phyloP scores from a whole-genome alignment of 2,888 invertebrate species.

The Cataglyphis albicans region DNA sequence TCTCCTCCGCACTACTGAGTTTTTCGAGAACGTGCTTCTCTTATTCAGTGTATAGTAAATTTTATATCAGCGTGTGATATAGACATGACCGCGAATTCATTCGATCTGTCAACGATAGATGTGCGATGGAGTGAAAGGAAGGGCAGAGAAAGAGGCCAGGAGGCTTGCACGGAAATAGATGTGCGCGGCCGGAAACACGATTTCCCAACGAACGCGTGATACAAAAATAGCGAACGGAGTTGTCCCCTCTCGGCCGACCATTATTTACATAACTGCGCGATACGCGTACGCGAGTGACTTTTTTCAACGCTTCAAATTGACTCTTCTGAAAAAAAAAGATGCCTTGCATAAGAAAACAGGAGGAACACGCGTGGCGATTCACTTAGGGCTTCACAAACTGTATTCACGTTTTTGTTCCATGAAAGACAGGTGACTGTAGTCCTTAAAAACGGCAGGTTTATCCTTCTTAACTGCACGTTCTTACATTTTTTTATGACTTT shows the following conservation, averaged over 20 bases:
- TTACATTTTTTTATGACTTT: constrained; percentile 26
- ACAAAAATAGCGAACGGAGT: constrained; percentile 77
- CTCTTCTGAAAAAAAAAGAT: not conserved
- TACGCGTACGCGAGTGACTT: constrained; percentile 11
- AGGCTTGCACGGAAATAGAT: constrained; percentile 75
- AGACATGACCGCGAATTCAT: constrained; percentile 38
- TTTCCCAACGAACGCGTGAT: constrained; percentile 76
- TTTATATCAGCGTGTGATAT: not conserved
- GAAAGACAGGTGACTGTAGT: constrained; percentile 29
- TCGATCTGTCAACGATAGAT: constrained; percentile 58
- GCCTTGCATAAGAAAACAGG: constrained; percentile 30
- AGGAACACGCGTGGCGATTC: constrained; percentile 26
- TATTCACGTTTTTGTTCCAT: constrained; percentile 13
- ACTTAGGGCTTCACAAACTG: constrained; percentile 31
- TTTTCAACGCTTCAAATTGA: constrained; percentile 45
- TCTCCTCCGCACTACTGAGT: not conserved
- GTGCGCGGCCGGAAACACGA: constrained; percentile 76
- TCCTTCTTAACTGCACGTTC: constrained; percentile 25
- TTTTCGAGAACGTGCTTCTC: not conserved
- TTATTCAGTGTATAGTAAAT: not conserved
- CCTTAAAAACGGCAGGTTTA: constrained; percentile 22
- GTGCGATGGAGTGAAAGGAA: constrained; percentile 35
- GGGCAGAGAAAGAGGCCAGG: constrained; percentile 53
- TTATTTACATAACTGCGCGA: constrained; percentile 73
- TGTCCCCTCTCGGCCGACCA: constrained; percentile 61